Base-by-base conservation (phyloP, 1,140 invertebrate genomes). In the Aphidius gifuensis region DNA sequence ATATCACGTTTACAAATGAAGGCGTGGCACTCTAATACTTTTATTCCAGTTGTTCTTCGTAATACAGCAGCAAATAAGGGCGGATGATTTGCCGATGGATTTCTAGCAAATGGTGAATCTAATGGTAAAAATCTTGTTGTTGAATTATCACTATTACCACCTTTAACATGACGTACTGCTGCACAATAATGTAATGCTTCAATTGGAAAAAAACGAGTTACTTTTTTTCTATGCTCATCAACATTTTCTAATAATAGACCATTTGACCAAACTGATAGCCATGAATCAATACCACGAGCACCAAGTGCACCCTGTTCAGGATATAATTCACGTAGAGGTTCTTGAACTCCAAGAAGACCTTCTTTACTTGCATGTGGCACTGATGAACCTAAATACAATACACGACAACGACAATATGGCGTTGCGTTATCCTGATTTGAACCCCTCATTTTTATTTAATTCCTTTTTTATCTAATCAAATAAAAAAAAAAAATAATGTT, bases 291-390 rank as follows among this genome's bases (percentile, higher is more conserved):
- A 53, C 96, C 96, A 71, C 92, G 87, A 44, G 92, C 91, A 1
- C 90, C 90, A 4, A 87, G 68, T 4, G 91, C 91, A 5, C 93
- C 94, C 74, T 93, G 90, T 71, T 94, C 92, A 11, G 95, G 96
- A 75, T 99, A 99, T n/a, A 98, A 81, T 72, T 98, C 96, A 66
- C 92, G 86, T 62, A 99, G 77, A 2, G 97, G 97, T 76, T 98
- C 94, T 80, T 99, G 97, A 60, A 99, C 96, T 11, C 97, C 97
- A 74, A 97, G 91, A 16, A 99, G 83, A 21, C 97, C 97, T 74
- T 98, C 95, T 76, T 98, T 98, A 68, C 96, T 98, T 72, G 97
- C 91, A 69, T 97, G 92, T 5, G 97, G 97, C 63, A 99, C 96
- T 1, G 96, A 92, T 66, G 93, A 97, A 46, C 97, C 97, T 67